Conservation (phyloP, 1,140 invertebrate species). For the Caenorhabditis latens region DNA sequence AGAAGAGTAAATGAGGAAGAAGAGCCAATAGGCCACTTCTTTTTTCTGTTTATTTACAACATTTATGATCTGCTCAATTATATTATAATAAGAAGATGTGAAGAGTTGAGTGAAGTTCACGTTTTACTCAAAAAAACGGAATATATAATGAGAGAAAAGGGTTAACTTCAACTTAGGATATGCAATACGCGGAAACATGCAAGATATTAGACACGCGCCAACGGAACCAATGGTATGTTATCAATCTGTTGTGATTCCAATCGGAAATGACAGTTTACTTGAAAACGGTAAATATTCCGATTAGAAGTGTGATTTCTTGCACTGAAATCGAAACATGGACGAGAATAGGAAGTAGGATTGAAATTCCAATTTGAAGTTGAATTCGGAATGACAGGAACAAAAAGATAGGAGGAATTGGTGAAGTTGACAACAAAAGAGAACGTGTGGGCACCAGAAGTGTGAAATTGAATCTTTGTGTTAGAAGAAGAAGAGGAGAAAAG, state of each 20-base stretch:
- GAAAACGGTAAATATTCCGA: background rate
- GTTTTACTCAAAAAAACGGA: background rate
- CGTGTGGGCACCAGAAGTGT: constrained; percentile 50
- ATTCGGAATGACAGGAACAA: constrained; percentile 27
- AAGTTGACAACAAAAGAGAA: constrained; percentile 49
- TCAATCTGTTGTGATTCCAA: constrained; percentile 30
- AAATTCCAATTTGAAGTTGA: too few species aligned
- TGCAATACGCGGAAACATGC: too few species aligned
- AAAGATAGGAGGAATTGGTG: constrained; percentile 37
- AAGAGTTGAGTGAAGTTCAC: background rate
- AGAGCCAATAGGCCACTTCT: background rate
- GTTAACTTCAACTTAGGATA: too few species aligned
- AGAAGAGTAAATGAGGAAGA: background rate
- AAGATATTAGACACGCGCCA: background rate
- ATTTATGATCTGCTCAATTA: background rate
- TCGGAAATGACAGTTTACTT: constrained; percentile 29
- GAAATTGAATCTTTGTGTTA: constrained; percentile 53
- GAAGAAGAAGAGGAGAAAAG: background rate
- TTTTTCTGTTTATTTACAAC: background rate
- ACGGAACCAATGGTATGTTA: background rate
- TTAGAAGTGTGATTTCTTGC: constrained; percentile 14
- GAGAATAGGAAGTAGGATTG: too few species aligned
- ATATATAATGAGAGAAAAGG: background rate
- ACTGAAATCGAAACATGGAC: background rate
- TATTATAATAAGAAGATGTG: background rate